Conservation (phyloP, 2,113 vertebrate species). For the Lamprotornis superbus region DNA sequence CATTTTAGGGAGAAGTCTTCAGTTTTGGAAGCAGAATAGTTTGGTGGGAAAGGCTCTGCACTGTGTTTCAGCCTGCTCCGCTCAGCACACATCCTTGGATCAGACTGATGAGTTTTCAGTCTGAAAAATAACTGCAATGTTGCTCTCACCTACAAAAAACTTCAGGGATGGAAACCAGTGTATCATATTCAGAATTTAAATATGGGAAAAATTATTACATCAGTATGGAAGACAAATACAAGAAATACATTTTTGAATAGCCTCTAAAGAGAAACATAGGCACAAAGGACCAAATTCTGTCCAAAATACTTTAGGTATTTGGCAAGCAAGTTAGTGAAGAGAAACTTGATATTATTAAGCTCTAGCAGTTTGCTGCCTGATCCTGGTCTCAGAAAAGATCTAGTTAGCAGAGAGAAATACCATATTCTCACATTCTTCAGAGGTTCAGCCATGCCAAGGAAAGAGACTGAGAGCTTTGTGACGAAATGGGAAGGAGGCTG, state of each 20-base stretch:
- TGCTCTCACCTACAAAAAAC: not conserved
- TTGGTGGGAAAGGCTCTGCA: not conserved
- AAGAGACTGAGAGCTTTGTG: not conserved
- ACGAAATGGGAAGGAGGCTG: not conserved
- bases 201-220: not conserved
- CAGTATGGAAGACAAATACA: not conserved
- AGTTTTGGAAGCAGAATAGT: not conserved
- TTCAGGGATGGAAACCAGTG: not conserved
- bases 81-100: not conserved
- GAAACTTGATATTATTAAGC: not conserved
- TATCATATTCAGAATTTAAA: not conserved
- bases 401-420: not conserved
- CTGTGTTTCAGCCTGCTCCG: not conserved
- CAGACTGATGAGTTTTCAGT: not conserved
- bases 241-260: not conserved
- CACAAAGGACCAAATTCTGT: not conserved
- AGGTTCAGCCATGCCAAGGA: not conserved
- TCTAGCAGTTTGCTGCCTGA: not conserved
- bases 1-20: not conserved
- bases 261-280: not conserved
- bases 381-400: not conserved
- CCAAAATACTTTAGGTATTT: conserved; percentile 1
- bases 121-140: not conserved
- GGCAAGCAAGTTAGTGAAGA: not conserved
- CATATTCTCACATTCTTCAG: not conserved